A percentile compares a stretch with the other conserved stretches of the same genome.
Conservation (phyloP, 2,113 vertebrate genomes). For the Mobula hypostoma region DNA sequence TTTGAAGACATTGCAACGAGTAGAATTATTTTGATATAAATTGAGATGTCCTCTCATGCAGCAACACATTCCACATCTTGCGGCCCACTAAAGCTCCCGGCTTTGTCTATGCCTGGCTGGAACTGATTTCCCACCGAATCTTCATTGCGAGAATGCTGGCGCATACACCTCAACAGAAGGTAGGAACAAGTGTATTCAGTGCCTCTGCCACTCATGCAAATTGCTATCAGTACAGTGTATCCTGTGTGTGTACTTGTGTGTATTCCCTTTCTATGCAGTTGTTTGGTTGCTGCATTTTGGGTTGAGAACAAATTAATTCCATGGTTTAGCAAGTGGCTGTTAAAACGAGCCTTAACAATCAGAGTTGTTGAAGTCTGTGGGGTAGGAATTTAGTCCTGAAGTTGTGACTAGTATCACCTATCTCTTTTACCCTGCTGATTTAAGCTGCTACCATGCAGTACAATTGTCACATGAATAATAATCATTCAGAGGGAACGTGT, state of each 20-base stretch:
- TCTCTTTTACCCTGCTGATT: neutral
- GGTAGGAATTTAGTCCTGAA: neutral
- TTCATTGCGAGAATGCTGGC: constrained; percentile 98
- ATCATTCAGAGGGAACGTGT: too few relatives aligned
- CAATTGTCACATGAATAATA: neutral
- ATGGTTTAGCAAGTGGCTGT: neutral
- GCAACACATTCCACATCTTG: constrained; percentile 98
- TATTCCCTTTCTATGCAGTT: neutral
- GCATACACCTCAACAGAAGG: constrained; percentile 98
- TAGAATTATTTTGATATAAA: neutral
- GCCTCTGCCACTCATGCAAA: neutral
- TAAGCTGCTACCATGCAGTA: neutral
- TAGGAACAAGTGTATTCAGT: constrained; percentile 43
- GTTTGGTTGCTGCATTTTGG: neutral
- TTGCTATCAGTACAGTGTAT: neutral
- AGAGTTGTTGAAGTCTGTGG: too few relatives aligned
- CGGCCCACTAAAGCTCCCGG: constrained; percentile 97
- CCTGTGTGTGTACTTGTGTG: neutral
- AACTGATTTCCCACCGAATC: constrained; percentile 97
- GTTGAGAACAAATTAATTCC: too few relatives aligned
- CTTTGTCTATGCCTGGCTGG: constrained; percentile 97
- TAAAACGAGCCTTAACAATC: neutral
- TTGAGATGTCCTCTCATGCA: constrained; percentile 55
- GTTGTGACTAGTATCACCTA: neutral
- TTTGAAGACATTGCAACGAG: neutral